Base-by-base conservation (phyloP, 2,797 vertebrate species). In the Brotula barbata region DNA sequence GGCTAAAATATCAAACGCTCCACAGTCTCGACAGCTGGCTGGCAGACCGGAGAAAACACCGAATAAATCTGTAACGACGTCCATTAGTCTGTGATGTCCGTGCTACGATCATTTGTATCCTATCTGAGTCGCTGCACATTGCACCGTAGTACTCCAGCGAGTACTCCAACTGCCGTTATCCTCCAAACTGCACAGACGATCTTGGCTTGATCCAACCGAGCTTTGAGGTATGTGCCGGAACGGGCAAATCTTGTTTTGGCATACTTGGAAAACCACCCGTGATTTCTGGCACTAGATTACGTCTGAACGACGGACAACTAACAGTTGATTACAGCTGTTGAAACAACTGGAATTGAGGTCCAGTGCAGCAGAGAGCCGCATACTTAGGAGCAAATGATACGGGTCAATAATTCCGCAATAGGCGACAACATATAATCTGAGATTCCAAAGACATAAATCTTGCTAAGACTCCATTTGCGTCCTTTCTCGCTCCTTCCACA, bases 291-390 rank as follows among this genome's bases (percentile, higher is more conserved):
- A 70, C 53, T 61, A 59, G 68, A 75, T 71, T 70, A 59, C 40
- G 78, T 79, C 82, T 82, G 75, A 83, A 76, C 75, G 69, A 80
- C 84, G 81, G 69, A 72, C 11, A 17, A 42, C 56, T 44, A 82
- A 76, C 48, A 58, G 65, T 77, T 80, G 71, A 80, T 81, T 81
- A 75, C 60, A 80, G 77, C 58, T 79, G 68, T 67, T 77, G 65
- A 60, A 81, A 73, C 70, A 73, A 68, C 77, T 80, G 62, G 55
- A 81, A 61, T 74, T 11, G 22, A 61, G 36, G 60, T 75, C 63
- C 47, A 63, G 11, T 2, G 5, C 2, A 11, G 9, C 19, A 71
- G 74, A 17, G 69, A 71, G 56, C 71, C 70, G 52, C 33, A 48
- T 61, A 71, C 73, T 70, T 79, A 68, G 36, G 37, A 57, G 51